These are phyloP conservation scores for Rhagologus leucostigma DNA, from an alignment of 2,113 vertebrate species.

Conservation along the genomic window DNA sequence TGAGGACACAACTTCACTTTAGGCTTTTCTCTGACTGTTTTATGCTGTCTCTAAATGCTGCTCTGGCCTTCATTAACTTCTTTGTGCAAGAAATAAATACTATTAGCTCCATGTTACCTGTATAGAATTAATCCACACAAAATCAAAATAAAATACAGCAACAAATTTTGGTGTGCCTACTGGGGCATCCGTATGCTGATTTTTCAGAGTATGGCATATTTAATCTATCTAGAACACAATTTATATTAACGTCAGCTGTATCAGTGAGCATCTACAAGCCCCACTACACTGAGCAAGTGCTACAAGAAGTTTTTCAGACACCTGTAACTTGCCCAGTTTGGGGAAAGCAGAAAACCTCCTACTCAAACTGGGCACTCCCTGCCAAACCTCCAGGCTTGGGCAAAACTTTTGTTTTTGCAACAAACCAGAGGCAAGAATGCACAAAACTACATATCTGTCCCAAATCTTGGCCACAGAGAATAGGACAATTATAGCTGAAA, in stretches of 20 bases:
- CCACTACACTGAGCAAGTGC: background rate
- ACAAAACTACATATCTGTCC: background rate
- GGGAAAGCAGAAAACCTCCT: background rate
- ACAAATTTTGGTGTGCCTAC: background rate
- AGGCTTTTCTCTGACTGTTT: background rate
- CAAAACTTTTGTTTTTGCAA: background rate
- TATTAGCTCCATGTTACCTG: background rate
- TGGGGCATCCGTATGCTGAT: background rate
- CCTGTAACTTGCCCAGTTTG: background rate
- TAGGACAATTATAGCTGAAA: background rate
- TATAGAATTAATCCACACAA: background rate
- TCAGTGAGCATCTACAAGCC: background rate
- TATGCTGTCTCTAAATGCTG: background rate
- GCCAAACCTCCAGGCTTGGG: background rate
- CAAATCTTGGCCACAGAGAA: background rate
- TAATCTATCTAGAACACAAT: background rate
- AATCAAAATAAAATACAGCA: background rate
- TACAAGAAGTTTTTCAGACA: background rate
- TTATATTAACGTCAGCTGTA: background rate
- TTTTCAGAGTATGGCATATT: background rate
- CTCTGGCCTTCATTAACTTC: background rate
- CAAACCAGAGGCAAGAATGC: background rate
- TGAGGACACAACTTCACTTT: background rate
- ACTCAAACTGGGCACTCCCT: background rate
- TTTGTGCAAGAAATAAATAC: background rate